Conservation (phyloP, 2,888 invertebrate species). For the Dorcus hopei region DNA sequence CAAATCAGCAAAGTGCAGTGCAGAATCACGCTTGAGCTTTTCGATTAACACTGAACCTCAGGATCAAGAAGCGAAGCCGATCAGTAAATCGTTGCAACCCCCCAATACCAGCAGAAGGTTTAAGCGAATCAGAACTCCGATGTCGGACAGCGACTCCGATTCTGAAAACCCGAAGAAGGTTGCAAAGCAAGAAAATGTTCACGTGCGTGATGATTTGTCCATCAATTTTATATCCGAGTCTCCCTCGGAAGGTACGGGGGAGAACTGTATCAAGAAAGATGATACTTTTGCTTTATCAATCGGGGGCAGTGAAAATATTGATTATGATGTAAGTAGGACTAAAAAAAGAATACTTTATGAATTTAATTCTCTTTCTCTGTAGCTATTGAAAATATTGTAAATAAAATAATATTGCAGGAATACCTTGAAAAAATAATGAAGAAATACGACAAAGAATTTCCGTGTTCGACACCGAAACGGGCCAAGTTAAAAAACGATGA, state of each 20-base stretch:
- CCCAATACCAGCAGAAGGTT: constrained; percentile 9
- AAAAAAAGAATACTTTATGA: background rate
- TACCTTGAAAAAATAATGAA: constrained; percentile 18
- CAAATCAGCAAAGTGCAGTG: too few relatives aligned
- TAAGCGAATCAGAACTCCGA: constrained; percentile 25
- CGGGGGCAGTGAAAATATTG: constrained; percentile 10
- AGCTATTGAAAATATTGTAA: background rate
- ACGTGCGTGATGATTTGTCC: constrained; percentile 34
- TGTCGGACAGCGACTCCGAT: constrained; percentile 25
- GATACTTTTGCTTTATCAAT: background rate
- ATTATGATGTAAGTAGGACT: constrained; percentile 24
- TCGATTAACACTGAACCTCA: too few relatives aligned
- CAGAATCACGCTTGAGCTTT: too few relatives aligned
- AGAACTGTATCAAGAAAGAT: background rate
- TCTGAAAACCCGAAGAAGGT: constrained; percentile 16
- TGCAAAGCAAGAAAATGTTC: constrained; percentile 28
- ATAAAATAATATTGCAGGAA: constrained; percentile 16
- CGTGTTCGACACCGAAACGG: background rate
- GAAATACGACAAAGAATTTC: constrained; percentile 6
- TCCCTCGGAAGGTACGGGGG: background rate
- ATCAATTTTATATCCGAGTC: constrained; percentile 31
- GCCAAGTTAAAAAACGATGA: too few relatives aligned
- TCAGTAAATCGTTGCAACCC: background rate
- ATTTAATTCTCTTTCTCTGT: too few relatives aligned
- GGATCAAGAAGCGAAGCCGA: background rate